These are phyloP conservation scores for Pseudanteris insignis DNA, from an alignment of 2,888 invertebrate species.

Conservation along the genomic window DNA sequence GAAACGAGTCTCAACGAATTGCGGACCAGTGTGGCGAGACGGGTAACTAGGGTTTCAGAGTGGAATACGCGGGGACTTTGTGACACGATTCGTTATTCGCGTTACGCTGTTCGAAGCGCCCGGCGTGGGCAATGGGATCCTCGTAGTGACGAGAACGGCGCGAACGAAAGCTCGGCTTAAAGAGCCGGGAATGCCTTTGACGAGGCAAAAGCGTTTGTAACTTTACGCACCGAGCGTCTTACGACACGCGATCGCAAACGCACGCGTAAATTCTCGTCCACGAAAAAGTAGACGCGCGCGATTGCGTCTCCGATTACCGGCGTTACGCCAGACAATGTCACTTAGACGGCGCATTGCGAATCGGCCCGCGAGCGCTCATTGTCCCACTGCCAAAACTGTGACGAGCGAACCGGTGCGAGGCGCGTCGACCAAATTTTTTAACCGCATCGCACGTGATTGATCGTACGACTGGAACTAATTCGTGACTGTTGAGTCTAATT, in stretches of 20 bases:
- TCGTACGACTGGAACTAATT: conserved; percentile 12
- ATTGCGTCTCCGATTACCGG: conserved; percentile 38
- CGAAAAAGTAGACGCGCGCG: conserved; percentile 36
- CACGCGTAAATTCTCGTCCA: conserved; percentile 30
- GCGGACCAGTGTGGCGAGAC: too few species aligned
- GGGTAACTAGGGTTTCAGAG: conserved; percentile 36
- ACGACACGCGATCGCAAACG: conserved; percentile 36
- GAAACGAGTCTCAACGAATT: conserved; percentile 16
- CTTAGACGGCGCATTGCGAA: conserved; percentile 42
- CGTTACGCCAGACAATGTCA: conserved; percentile 33
- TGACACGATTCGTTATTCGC: conserved; percentile 40
- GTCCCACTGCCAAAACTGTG: conserved; percentile 15
- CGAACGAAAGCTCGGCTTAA: conserved; percentile 30
- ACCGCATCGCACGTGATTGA: neutral
- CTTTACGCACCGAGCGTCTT: conserved; percentile 39
- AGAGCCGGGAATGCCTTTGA: conserved; percentile 44
- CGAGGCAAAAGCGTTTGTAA: conserved; percentile 40
- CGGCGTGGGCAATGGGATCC: conserved; percentile 39
- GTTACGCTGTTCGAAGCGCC: conserved; percentile 38
- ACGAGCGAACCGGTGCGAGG: conserved; percentile 22
- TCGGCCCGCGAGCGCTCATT: conserved; percentile 28
- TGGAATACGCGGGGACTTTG: conserved; percentile 37
- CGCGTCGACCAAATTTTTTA: neutral
- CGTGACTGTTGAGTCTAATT: conserved; percentile 1
- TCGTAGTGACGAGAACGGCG: conserved; percentile 20